Conservation (phyloP, 2,888 invertebrate genomes). For the Cephus rjabovi region DNA sequence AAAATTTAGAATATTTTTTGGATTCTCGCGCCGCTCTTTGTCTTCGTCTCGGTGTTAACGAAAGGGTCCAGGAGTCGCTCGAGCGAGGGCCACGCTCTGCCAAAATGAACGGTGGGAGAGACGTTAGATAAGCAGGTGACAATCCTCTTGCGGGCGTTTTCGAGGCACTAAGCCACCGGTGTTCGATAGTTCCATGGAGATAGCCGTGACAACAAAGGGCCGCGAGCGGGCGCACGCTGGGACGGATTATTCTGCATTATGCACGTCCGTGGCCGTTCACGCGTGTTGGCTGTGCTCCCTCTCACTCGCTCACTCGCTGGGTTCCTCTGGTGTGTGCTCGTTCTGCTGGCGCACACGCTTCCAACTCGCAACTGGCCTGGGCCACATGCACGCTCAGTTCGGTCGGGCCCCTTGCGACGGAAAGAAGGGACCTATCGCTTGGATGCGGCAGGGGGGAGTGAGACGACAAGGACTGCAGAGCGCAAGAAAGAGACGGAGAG, state of each 20-base stretch:
- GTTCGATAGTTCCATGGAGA: conserved; percentile 8
- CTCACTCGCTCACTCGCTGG: not conserved
- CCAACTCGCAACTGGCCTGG: not conserved
- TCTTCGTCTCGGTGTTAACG: not conserved
- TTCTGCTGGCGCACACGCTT: not conserved
- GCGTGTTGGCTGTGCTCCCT: not conserved
- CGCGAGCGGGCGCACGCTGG: conserved; percentile 47
- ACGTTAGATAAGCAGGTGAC: conserved; percentile 60
- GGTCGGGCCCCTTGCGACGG: not conserved
- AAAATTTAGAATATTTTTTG: not conserved
- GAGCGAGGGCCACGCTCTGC: not conserved
- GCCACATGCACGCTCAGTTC: not conserved
- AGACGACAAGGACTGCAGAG: not conserved
- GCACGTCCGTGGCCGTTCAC: conserved; percentile 1
- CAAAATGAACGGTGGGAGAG: not conserved
- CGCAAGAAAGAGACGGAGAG: conserved; percentile 26
- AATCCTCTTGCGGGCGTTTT: conserved; percentile 62
- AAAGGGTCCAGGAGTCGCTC: not conserved
- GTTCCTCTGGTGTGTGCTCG: no score
- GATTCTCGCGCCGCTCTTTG: not conserved
- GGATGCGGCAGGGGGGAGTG: not conserved
- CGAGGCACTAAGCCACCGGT: conserved; percentile 38
- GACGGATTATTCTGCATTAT: conserved; percentile 51
- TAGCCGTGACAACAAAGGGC: conserved; percentile 8
- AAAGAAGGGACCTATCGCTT: not conserved